A percentile compares a stretch with the other conserved stretches of the same genome.
Evolutionary conservation across 30 jellyfish, hydroid and myxozoan species (phyloP).

Genomic region (Chrysaora quinquecirrha): DNA sequence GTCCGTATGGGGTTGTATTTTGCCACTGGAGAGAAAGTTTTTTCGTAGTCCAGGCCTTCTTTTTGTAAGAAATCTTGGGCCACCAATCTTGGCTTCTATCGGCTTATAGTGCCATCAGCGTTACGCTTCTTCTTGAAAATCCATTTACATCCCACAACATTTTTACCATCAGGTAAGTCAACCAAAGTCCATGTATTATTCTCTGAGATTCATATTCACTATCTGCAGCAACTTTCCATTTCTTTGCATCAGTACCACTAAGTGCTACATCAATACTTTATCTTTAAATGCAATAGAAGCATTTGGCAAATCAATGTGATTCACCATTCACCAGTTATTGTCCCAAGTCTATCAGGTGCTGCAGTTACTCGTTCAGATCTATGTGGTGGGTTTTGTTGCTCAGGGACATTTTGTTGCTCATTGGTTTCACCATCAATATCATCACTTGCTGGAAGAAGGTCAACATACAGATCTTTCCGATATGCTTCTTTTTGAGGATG

Average conservation of each 20-base stretch:
- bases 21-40: slow-evolving; percentile 29
- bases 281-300: background rate
- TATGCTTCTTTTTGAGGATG: no score
- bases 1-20: background rate
- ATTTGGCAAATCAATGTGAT: background rate
- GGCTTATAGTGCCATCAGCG: background rate
- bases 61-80: slow-evolving; percentile 2
- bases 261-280: background rate
- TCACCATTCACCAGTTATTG: slow-evolving; percentile 40
- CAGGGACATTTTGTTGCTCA: background rate
- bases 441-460: background rate
- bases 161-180: background rate
- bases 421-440: background rate
- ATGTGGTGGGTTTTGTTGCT: background rate
- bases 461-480: background rate
- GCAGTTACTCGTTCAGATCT: background rate
- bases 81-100: slow-evolving; percentile 19
- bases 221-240: slow-evolving; percentile 10
- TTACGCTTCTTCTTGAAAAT: background rate
- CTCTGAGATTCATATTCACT: slow-evolving; percentile 7
- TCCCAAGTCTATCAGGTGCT: slow-evolving; percentile 7
- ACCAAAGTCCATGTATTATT: background rate
- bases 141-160: slow-evolving; percentile 9
- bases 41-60: slow-evolving; percentile 3
- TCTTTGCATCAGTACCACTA: background rate